phyloP scores from a whole-genome alignment of 2,888 invertebrate species.

The Chironomus tentans region DNA sequence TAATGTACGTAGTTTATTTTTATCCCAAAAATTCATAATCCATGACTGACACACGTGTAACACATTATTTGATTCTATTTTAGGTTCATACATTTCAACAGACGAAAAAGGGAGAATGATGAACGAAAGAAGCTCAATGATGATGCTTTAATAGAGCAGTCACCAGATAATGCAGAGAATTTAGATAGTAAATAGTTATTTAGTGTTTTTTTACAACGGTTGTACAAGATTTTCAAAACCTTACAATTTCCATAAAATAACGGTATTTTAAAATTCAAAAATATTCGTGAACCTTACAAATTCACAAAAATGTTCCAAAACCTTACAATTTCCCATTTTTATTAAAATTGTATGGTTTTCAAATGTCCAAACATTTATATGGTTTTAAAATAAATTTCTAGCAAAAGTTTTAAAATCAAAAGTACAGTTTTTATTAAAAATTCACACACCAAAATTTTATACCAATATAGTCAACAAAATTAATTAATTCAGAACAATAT shows the following conservation, averaged over 20 bases:
- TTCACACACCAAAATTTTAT: background rate
- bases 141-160: background rate
- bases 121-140: background rate
- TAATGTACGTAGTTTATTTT: constrained; percentile 50
- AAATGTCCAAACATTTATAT: too few species aligned
- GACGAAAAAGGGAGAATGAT: background rate
- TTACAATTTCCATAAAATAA: too few species aligned
- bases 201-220: background rate
- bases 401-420: too few species aligned
- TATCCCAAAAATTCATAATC: background rate
- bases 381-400: too few species aligned
- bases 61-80: background rate
- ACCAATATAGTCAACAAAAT: background rate
- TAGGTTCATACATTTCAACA: background rate
- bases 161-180: background rate
- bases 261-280: too few species aligned
- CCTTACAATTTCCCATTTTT: too few species aligned
- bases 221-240: background rate
- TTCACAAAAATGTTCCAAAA: too few species aligned
- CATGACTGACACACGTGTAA: too few species aligned
- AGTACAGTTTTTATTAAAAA: too few species aligned
- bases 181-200: background rate
- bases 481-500: background rate
- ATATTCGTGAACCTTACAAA: too few species aligned
- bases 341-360: too few species aligned